phyloP scores from a whole-genome alignment of 2,888 invertebrate species.

The Synergus itoensis region DNA sequence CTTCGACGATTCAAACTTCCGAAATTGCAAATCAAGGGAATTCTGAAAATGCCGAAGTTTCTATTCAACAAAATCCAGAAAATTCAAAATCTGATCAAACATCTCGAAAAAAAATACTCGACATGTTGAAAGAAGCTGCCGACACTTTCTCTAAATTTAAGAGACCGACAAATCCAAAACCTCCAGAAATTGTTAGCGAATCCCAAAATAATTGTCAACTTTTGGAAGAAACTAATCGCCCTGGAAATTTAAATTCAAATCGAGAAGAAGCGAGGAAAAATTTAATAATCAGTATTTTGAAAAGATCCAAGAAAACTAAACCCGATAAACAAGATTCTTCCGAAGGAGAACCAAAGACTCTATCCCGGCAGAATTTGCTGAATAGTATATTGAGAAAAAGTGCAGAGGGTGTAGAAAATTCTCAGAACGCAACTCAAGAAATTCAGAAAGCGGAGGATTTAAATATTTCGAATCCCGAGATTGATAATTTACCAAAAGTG shows the following conservation, averaged over 20 bases:
- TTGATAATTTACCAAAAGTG: not conserved
- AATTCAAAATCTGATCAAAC: not conserved
- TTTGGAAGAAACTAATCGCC: not conserved
- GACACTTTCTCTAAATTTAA: not conserved
- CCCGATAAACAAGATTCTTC: not conserved
- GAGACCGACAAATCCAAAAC: not conserved
- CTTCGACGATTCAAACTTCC: not conserved
- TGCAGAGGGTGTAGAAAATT: not conserved
- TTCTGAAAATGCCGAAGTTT: not conserved
- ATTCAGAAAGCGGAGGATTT: not conserved
- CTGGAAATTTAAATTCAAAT: not conserved
- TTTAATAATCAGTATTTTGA: conserved; percentile 28
- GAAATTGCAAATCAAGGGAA: not conserved
- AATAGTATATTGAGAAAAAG: not conserved
- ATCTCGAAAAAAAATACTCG: not conserved
- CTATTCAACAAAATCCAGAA: not conserved
- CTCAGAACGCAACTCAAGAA: not conserved
- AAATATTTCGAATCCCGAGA: not conserved
- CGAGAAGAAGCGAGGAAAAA: conserved; percentile 2
- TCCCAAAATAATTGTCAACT: not conserved
- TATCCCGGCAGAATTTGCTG: not conserved
- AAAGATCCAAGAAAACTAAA: not conserved
- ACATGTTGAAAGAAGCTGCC: not conserved
- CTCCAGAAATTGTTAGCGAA: not conserved
- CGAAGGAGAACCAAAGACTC: not conserved